phyloP scores from a whole-genome alignment of 2,113 vertebrate species.

The Microcebus jonahi region DNA sequence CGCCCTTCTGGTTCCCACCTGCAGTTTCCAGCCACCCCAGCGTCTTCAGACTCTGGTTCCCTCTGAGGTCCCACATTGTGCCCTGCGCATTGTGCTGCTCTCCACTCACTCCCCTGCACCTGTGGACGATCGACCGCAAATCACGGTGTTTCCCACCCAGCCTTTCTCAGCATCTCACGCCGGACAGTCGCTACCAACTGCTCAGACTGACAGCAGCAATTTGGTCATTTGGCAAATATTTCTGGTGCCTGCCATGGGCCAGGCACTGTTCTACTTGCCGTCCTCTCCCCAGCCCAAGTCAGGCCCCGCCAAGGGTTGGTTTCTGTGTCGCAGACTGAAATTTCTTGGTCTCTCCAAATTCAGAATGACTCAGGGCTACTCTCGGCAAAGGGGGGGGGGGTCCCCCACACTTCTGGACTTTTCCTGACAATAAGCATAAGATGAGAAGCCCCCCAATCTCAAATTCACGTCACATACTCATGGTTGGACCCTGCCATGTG shows the following conservation, averaged over 20 bases:
- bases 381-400: neutral
- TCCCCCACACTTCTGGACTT: neutral
- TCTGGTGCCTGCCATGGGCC: neutral
- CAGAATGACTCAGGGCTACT: neutral
- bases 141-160: neutral
- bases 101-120: neutral
- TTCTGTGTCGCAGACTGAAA: neutral
- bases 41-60: neutral
- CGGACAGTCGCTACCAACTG: too few relatives aligned
- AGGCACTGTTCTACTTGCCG: neutral
- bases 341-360: neutral
- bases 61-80: neutral
- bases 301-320: neutral
- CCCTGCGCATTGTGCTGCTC: too few relatives aligned
- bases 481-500: neutral
- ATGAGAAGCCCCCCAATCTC: neutral
- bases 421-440: neutral
- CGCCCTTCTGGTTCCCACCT: neutral
- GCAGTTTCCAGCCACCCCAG: too few relatives aligned
- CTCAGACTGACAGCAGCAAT: neutral
- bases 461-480: neutral
- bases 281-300: neutral
- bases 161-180: neutral
- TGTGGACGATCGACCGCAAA: neutral
- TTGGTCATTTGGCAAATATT: accelerated